phyloP scores from a whole-genome alignment of 2,797 vertebrate genomes.

The Acipenser ruthenus region DNA sequence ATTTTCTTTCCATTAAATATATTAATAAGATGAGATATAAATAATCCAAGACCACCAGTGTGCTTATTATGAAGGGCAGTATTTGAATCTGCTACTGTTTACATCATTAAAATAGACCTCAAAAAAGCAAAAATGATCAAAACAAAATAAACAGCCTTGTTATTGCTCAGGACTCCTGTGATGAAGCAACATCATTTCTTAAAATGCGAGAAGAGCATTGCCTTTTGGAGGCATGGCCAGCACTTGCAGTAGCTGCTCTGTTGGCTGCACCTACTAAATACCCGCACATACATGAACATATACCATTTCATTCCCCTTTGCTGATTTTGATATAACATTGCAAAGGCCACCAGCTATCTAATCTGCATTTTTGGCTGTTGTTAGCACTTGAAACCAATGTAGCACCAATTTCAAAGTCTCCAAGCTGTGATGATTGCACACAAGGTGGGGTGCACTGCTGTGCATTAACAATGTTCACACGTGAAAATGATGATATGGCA shows the following conservation, averaged over 20 bases:
- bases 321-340: neutral
- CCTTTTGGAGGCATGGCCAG: conserved; percentile 43
- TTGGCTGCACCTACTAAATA: neutral
- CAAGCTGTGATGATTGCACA: conserved; percentile 24
- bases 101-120: too few relatives aligned
- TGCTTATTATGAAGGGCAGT: too few relatives aligned
- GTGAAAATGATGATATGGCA: conserved; percentile 37
- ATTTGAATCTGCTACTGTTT: too few relatives aligned
- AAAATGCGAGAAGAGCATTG: too few relatives aligned
- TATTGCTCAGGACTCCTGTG: conserved; percentile 64
- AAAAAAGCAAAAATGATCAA: conserved; percentile 28
- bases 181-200: conserved; percentile 31
- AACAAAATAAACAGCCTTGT: conserved; percentile 39
- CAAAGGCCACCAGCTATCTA: neutral
- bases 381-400: conserved; percentile 19
- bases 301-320: neutral
- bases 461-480: conserved; percentile 14
- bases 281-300: neutral
- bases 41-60: too few relatives aligned
- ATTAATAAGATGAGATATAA: too few relatives aligned
- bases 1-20: too few relatives aligned
- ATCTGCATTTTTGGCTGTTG: neutral
- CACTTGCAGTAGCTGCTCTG: conserved; percentile 50
- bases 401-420: conserved; percentile 49
- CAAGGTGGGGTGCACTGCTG: conserved; percentile 18